phyloP scores from a whole-genome alignment of 2,797 vertebrate genomes.

The Megalops cyprinoides region DNA sequence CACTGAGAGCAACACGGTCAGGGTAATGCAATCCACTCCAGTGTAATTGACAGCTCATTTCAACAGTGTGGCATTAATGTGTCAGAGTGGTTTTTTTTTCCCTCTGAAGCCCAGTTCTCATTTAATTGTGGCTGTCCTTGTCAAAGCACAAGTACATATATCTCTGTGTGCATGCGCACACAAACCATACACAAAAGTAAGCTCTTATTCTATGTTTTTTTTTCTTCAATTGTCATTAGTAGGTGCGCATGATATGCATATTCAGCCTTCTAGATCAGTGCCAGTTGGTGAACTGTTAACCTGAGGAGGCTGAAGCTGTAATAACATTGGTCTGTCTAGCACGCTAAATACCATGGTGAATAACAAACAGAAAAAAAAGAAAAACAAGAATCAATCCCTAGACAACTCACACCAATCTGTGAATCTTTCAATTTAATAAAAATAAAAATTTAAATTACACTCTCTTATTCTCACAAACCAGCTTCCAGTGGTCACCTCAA shows the following conservation, averaged over 20 bases:
- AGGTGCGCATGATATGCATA: neutral
- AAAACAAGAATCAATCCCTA: too few species aligned
- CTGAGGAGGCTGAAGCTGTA: too few species aligned
- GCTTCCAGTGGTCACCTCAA: too few species aligned
- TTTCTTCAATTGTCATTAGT: conserved; percentile 22
- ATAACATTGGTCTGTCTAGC: too few species aligned
- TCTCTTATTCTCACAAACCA: too few species aligned
- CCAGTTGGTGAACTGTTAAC: too few species aligned
- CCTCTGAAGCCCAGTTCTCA: neutral
- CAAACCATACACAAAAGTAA: neutral
- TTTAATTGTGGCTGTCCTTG: neutral
- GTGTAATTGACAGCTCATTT: conserved; percentile 55
- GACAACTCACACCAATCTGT: too few species aligned
- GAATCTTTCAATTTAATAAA: too few species aligned
- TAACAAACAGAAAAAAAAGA: too few species aligned
- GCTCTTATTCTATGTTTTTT: neutral
- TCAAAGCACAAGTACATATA: conserved; percentile 13
- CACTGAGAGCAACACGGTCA: conserved; percentile 37
- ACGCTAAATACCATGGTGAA: too few species aligned
- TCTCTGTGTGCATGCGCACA: neutral
- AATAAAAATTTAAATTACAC: too few species aligned
- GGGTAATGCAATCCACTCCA: conserved; percentile 39
- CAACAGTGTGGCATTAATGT: conserved; percentile 22
- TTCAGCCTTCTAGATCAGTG: neutral
- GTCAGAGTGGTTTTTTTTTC: conserved; percentile 13